Evolutionary conservation across 2,797 vertebrate species (phyloP).

Genomic region (Podarcis lilfordi): DNA sequence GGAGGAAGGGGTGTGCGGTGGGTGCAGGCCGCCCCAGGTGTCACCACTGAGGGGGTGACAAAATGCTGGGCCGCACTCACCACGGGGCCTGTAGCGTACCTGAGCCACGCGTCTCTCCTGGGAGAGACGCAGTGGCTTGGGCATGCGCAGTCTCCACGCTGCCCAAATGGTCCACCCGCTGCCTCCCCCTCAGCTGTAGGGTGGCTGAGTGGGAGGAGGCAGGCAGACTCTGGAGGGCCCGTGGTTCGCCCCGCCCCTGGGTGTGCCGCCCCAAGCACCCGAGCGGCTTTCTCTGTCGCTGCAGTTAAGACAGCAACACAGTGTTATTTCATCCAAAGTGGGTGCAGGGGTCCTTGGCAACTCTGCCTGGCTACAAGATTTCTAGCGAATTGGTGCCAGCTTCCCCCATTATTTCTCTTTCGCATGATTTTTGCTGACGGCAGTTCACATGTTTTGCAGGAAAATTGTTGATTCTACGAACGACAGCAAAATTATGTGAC

Average conservation of each 20-base stretch:
- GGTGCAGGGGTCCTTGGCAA: not conserved
- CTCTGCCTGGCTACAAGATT: not conserved
- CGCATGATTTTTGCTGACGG: not conserved
- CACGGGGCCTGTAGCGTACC: rapidly evolving
- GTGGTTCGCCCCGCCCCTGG: no score
- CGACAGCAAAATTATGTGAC: not conserved
- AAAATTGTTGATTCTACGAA: constrained; percentile 1
- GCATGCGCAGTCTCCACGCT: rapidly evolving
- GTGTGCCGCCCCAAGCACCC: rapidly evolving
- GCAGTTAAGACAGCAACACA: not conserved
- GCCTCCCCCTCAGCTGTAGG: no score
- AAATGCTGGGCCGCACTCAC: no score
- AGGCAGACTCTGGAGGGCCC: no score
- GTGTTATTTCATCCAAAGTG: not conserved
- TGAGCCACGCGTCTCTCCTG: no score
- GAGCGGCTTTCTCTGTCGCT: no score
- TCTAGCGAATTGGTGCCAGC: not conserved
- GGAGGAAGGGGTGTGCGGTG: no score
- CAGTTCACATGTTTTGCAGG: not conserved
- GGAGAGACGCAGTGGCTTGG: no score
- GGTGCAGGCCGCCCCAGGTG: no score
- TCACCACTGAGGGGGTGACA: no score
- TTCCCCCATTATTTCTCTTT: not conserved
- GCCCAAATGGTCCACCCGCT: no score
- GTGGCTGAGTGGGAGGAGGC: no score